Evolutionary conservation across 2,888 invertebrate species (phyloP).

Genomic region (Pyrochroa serraticornis): DNA sequence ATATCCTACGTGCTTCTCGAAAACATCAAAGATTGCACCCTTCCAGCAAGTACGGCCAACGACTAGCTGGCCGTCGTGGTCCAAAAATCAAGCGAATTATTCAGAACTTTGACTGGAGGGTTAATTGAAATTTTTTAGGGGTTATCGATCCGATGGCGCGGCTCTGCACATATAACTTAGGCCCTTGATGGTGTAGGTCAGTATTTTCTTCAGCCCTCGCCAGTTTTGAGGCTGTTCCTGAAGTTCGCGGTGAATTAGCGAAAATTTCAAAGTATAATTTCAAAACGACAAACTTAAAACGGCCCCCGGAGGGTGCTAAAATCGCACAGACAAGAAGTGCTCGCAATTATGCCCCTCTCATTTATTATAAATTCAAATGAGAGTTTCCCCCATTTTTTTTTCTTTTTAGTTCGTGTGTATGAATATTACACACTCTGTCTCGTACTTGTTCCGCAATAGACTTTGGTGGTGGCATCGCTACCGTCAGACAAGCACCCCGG

Average conservation of each 20-base stretch:
- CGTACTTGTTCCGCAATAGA: conserved; percentile 24
- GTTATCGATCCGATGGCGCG: too few relatives aligned
- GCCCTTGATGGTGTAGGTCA: conserved; percentile 34
- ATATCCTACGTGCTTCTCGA: too few relatives aligned
- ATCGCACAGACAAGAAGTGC: conserved; percentile 20
- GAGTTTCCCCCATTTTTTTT: conserved; percentile 25
- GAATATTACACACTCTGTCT: conserved; percentile 33
- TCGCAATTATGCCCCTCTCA: conserved; percentile 18
- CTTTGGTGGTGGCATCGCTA: neutral
- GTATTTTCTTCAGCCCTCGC: conserved; percentile 7
- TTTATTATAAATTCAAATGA: conserved; percentile 23
- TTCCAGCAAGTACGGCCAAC: too few relatives aligned
- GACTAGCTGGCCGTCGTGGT: too few relatives aligned
- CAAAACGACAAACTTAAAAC: conserved; percentile 24
- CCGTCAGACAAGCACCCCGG: conserved; percentile 19
- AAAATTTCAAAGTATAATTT: conserved; percentile 23
- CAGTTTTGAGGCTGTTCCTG: too few relatives aligned
- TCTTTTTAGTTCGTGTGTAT: conserved; percentile 16
- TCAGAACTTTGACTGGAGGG: too few relatives aligned
- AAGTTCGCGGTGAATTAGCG: conserved; percentile 13
- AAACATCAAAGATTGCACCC: too few relatives aligned
- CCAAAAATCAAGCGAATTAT: too few relatives aligned
- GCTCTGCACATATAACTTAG: conserved; percentile 35
- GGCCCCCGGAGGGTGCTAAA: conserved; percentile 14
- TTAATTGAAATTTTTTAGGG: too few relatives aligned